These are phyloP conservation scores for Heliconius hermathena DNA, from an alignment of 1,140 invertebrate genomes.

Conservation along the genomic window DNA sequence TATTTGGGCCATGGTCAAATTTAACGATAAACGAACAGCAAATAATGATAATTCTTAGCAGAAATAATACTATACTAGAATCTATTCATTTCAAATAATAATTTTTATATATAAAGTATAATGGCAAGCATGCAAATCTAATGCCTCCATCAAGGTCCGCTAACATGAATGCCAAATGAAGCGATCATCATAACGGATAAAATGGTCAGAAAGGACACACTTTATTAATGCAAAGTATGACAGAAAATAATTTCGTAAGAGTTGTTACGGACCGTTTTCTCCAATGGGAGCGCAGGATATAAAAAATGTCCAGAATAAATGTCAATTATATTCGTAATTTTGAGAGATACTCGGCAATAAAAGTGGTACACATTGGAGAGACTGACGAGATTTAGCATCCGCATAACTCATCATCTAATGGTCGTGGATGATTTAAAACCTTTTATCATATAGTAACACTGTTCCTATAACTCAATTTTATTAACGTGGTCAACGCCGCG, in stretches of 20 bases:
- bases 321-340: constrained; percentile 67
- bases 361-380: constrained; percentile 73
- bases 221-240: constrained; percentile 67
- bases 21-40: constrained; percentile 53
- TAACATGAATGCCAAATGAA: constrained; percentile 75
- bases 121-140: constrained; percentile 77
- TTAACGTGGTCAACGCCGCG: constrained; percentile 72
- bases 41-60: constrained; percentile 71
- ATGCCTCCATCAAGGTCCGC: constrained; percentile 60
- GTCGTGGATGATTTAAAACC: constrained; percentile 79
- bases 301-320: constrained; percentile 67
- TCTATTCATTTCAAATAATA: constrained; percentile 52
- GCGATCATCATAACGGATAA: constrained; percentile 74
- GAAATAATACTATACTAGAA: constrained; percentile 65
- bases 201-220: constrained; percentile 76
- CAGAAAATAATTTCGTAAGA: constrained; percentile 63
- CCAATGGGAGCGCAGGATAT: constrained; percentile 41
- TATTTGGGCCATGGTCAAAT: constrained; percentile 41
- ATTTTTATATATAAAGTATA: constrained; percentile 55
- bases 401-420: constrained; percentile 80
- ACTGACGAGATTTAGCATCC: constrained; percentile 73
- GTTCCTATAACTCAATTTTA: constrained; percentile 78
- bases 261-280: constrained; percentile 51
- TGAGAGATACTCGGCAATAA: constrained; percentile 75
- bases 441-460: constrained; percentile 79